phyloP scores from a whole-genome alignment of 2,113 vertebrate species.

The Pogonocichla stellata region DNA sequence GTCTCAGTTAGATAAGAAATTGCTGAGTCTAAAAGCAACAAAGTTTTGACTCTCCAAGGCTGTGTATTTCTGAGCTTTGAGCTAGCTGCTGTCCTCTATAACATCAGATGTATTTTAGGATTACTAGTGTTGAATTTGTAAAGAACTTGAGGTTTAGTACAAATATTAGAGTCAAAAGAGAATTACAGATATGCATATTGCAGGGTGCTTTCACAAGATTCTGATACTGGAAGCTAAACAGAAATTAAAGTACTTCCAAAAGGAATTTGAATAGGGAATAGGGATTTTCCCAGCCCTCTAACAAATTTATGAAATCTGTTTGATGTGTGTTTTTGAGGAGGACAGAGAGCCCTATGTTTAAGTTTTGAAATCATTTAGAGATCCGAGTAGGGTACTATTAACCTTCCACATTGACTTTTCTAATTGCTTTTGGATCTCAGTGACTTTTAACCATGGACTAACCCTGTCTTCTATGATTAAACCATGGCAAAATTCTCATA shows the following conservation, averaged over 20 bases:
- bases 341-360: not conserved
- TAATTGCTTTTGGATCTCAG: not conserved
- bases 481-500: not conserved
- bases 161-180: slow-evolving; percentile 50
- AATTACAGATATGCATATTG: slow-evolving; percentile 38
- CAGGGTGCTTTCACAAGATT: slow-evolving; percentile 15
- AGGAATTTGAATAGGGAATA: slow-evolving; percentile 50
- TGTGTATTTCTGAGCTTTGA: not conserved
- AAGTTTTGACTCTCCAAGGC: not conserved
- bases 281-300: slow-evolving; percentile 13
- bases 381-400: not conserved
- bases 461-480: not conserved
- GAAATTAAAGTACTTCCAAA: slow-evolving; percentile 57
- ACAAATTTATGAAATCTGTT: slow-evolving; percentile 50
- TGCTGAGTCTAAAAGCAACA: not conserved
- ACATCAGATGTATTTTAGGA: slow-evolving; percentile 41
- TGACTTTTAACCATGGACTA: not conserved
- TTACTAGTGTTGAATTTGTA: slow-evolving; percentile 48
- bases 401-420: not conserved
- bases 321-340: slow-evolving; percentile 29
- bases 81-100: not conserved
- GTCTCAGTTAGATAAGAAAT: not conserved
- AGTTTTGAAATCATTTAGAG: slow-evolving; percentile 11
- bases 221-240: slow-evolving; percentile 37
- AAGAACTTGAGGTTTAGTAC: slow-evolving; percentile 30